phyloP scores from a whole-genome alignment of 2,797 vertebrate species.

The Euphonia xanthogaster region DNA sequence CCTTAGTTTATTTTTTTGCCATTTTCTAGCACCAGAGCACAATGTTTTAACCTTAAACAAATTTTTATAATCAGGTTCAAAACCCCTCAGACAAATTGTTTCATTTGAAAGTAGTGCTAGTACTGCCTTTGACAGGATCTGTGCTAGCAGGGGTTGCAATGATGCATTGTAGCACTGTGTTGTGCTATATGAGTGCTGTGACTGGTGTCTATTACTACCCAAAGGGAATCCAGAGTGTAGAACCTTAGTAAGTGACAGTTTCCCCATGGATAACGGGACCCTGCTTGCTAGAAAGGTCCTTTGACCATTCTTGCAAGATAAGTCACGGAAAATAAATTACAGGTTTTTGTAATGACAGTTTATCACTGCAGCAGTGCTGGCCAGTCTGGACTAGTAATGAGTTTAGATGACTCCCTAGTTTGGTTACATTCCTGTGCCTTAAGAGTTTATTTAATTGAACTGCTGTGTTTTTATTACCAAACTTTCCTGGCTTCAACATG shows the following conservation, averaged over 20 bases:
- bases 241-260: neutral
- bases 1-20: neutral
- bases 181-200: neutral
- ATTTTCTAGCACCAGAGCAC: neutral
- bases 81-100: neutral
- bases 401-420: conserved; percentile 7
- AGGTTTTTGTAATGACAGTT: neutral
- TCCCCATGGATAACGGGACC: neutral
- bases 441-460: conserved; percentile 48
- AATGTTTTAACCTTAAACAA: neutral
- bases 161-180: neutral
- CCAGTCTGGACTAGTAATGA: neutral
- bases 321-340: neutral
- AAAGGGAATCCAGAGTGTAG: neutral
- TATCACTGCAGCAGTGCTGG: neutral
- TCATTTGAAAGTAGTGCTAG: neutral
- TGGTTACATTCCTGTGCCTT: neutral
- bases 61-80: neutral
- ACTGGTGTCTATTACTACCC: neutral
- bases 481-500: conserved; percentile 8
- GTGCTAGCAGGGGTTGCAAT: neutral
- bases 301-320: neutral
- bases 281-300: neutral
- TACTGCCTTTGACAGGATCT: neutral
- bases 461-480: conserved; percentile 39